Conservation (phyloP, 2,888 invertebrate species). For the Pelosia muscerda region DNA sequence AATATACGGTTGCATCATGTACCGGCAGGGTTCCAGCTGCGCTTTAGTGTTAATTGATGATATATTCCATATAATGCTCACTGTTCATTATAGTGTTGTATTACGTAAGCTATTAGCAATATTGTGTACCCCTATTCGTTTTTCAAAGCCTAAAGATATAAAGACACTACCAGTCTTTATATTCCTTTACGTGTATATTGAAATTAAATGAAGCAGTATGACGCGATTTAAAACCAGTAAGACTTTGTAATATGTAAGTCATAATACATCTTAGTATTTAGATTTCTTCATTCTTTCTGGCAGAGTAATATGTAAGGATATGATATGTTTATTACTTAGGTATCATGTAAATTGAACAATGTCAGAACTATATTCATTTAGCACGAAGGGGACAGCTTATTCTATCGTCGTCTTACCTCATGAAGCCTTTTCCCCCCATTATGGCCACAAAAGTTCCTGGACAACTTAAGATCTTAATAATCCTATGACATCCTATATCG, state of each 20-base stretch:
- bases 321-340: not conserved
- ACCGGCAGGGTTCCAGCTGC: conserved; percentile 46
- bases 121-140: conserved; percentile 10
- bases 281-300: not conserved
- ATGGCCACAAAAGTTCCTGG: too few species aligned
- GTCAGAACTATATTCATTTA: not conserved
- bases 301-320: not conserved
- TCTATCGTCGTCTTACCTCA: too few species aligned
- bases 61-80: conserved; percentile 43
- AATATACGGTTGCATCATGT: conserved; percentile 45
- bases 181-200: too few species aligned
- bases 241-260: not conserved
- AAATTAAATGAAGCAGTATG: not conserved
- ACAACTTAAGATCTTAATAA: too few species aligned
- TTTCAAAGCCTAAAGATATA: too few species aligned
- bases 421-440: too few species aligned
- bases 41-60: conserved; percentile 52
- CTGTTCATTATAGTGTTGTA: conserved; percentile 41
- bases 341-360: not conserved
- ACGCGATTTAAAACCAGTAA: not conserved
- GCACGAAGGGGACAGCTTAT: too few species aligned
- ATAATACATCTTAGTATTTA: not conserved
- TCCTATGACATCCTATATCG: too few species aligned
- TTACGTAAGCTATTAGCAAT: conserved; percentile 34
- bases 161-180: too few species aligned